These are phyloP conservation scores for Agrochola lychnidis DNA, from an alignment of 2,888 invertebrate genomes.

Conservation along the genomic window DNA sequence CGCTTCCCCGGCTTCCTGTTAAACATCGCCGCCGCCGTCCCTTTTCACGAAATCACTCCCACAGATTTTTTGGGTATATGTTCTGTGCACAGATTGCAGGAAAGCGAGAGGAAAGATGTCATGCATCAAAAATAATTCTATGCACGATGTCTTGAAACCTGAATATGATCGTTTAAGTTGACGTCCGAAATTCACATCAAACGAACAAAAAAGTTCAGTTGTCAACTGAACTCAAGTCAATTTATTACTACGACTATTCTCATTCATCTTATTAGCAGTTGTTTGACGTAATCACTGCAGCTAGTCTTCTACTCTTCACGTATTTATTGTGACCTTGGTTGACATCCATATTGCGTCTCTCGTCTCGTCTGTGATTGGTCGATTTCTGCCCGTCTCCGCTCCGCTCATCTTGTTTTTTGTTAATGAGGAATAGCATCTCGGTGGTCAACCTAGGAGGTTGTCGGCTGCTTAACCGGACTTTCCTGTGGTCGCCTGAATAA, in stretches of 20 bases:
- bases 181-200: not conserved
- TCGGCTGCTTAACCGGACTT: not conserved
- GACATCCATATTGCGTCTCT: not conserved
- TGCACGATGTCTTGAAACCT: not conserved
- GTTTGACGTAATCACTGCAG: not conserved
- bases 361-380: not conserved
- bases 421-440: not conserved
- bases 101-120: no score
- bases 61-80: no score
- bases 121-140: not conserved
- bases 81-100: no score
- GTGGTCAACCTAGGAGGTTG: not conserved
- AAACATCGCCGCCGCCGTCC: no score
- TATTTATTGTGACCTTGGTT: not conserved
- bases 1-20: no score
- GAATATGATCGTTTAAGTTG: not conserved
- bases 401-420: not conserved
- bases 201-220: not conserved
- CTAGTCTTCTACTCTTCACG: not conserved
- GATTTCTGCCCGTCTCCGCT: not conserved
- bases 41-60: no score
- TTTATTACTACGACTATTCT: not conserved
- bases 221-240: not conserved
- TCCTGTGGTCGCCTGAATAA: not conserved
- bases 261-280: not conserved